Conservation (phyloP, 2,888 invertebrate genomes). For the Timandra comae region DNA sequence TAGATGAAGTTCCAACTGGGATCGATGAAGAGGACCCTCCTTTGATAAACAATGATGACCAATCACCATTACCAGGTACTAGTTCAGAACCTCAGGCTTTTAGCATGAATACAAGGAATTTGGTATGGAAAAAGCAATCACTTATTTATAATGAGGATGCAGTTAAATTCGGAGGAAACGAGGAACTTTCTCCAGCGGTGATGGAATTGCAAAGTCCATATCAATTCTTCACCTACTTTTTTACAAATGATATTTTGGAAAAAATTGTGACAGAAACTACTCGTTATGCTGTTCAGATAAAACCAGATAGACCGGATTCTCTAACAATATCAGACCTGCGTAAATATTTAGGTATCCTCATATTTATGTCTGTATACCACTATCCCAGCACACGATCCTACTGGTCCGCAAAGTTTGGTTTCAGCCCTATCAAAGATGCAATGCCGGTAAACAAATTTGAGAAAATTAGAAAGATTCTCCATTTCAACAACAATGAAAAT, state of each 20-base stretch:
- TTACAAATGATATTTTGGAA: conserved; percentile 15
- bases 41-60: conserved; percentile 10
- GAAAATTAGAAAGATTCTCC: conserved; percentile 23
- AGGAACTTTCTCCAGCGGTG: conserved; percentile 13
- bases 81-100: conserved; percentile 2
- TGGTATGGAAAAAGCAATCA: conserved; percentile 17
- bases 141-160: conserved; percentile 13
- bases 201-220: conserved; percentile 17
- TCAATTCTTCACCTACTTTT: conserved; percentile 15
- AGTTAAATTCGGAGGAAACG: conserved; percentile 11
- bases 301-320: conserved; percentile 13
- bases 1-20: no score
- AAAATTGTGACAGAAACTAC: conserved; percentile 15
- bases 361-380: conserved; percentile 10
- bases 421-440: conserved; percentile 9
- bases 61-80: conserved; percentile 3
- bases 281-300: conserved; percentile 14
- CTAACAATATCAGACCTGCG: conserved; percentile 7
- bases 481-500: conserved; percentile 30
- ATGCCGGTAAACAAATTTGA: conserved; percentile 27
- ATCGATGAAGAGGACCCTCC: conserved; percentile 7
- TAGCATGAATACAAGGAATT: conserved; percentile 11
- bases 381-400: conserved; percentile 11
- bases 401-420: conserved; percentile 16
- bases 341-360: conserved; percentile 10